Base-by-base conservation (phyloP, 2,888 invertebrate species). In the Pheosia tremula region DNA sequence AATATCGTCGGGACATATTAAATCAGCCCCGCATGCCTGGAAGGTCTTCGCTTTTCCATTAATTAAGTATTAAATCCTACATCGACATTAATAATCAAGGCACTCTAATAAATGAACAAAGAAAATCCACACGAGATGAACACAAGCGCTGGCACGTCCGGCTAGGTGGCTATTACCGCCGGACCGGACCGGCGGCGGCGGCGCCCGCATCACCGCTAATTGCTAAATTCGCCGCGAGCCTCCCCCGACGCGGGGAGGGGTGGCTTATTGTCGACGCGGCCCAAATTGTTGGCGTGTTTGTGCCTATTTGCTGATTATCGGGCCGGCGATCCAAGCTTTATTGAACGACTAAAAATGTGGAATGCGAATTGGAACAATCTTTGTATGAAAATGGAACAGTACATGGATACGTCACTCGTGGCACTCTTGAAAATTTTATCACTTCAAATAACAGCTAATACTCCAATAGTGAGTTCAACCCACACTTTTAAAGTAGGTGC, bases 151-250 rank as follows among this genome's bases (percentile, higher is more conserved):
- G 70, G 66, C 72, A 67, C 66, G 68, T 69, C 70, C 69, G 75
- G 74, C 80, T 85, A 85, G 84, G 85, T 85, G 82, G 83, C 82
- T 82, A 82, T 84, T 83, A 82, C 71, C 68, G 72, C 47, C 59
- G 59, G 57, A 43, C 47, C 63, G 61, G 69, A 60, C 73, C 72
- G 74, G 74, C 60, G 71, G 58, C 76, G 67, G 69, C 79, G 84
- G 85, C 80, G 82, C 80, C 81, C 81, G 79, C 81, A 82, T 79
- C 85, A 87, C 86, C 88, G 86, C 84, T 89, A 89, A 89, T 89
- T 89, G 89, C 86, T 85, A 89, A 89, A 87, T 87, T 88, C 79
- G 84, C 85, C 80, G 81, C 62, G 66, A 57, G 52, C 71, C 66
- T 7, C 6, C 58, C 56, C 63, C 57, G 61, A 49, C 59, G 65